Base-by-base conservation (phyloP, 2,113 vertebrate species). In the Cnemophilus loriae region DNA sequence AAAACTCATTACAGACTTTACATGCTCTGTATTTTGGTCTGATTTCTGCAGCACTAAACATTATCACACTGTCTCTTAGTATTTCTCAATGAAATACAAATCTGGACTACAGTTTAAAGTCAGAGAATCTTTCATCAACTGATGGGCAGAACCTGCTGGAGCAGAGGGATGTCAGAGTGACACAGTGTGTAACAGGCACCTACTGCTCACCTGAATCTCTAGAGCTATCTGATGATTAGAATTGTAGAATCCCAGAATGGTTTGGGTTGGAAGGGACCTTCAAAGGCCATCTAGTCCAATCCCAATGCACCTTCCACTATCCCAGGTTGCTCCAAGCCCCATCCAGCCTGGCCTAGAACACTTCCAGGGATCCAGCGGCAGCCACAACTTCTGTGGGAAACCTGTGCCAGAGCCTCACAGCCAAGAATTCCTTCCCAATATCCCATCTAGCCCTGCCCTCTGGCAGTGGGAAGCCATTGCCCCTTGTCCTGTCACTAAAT, bases 171-270 rank as follows among this genome's bases (percentile, higher is more conserved):
- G 13, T 13, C 39, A 32, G 52, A 68, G 35, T 35, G 57, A 86
- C 28, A 26, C 15, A n/a, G 50, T 5, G 14, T 0, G 0, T 11
- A 69, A 68, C 5, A 75, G 1, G 5, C 9, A 49, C 30, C 24
- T n/a, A 28, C 39, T 27, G 41, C 79, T 57, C 42, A 19, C 0
- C 0, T 33, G 35, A 33, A 59, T 21, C 18, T 75, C 53, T 11
- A 55, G 55, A 35, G 9, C 52, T 35, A 35, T 22, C 49, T 49
- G 33, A 56, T 22, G 13, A 74, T 1, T 59, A 60, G 16, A 53
- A 68, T 30, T 3, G 7, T 1, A 47, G 39, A 83, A 53, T 32
- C 50, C 9, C 11, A 27, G 61, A 47, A 55, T 23, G 17, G 14
- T 13, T 39, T 12, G 53, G 39, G 28, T 42, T 46, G 23, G 19